Percentiles rank a stretch among this genome's conserved stretches.
Evolutionary conservation across 2,113 vertebrate genomes (phyloP).

Genomic region (Ramphastos sulfuratus): DNA sequence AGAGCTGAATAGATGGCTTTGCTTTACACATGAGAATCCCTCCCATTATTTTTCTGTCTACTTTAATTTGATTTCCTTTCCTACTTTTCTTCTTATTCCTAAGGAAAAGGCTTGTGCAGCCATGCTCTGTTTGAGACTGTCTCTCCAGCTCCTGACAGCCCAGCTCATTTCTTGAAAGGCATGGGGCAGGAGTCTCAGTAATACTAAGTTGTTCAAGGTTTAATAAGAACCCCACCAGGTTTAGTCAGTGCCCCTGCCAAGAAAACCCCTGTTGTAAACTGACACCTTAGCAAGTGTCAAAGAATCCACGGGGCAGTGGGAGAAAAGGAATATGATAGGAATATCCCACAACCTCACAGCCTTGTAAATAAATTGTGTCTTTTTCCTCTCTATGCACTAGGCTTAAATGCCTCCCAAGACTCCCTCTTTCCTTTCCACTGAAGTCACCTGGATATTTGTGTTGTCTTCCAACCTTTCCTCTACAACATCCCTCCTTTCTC

Average conservation of each 20-base stretch:
- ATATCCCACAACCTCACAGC: not conserved
- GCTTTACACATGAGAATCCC: not conserved
- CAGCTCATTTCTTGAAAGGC: not conserved
- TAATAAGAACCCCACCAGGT: not conserved
- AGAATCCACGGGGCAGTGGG: not conserved
- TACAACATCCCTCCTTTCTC: conserved; percentile 76
- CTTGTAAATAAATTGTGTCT: conserved; percentile 66
- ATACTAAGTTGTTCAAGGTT: not conserved
- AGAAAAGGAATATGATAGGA: not conserved
- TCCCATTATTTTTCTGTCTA: not conserved
- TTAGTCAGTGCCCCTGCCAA: not conserved
- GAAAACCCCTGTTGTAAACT: not conserved
- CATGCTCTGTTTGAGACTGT: not conserved
- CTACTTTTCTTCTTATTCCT: not conserved
- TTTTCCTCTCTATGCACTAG: conserved; percentile 83
- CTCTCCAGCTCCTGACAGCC: not conserved
- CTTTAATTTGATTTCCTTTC: not conserved
- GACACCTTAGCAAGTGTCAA: not conserved
- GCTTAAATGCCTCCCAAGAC: conserved; percentile 84
- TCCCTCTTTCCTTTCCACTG: conserved; percentile 67
- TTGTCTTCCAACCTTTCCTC: conserved; percentile 76
- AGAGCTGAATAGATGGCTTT: not conserved
- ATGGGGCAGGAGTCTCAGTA: not conserved
- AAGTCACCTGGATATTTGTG: conserved; percentile 82
- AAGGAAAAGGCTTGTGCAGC: not conserved